phyloP scores from a whole-genome alignment of 1,140 invertebrate genomes.

The Popillia japonica region DNA sequence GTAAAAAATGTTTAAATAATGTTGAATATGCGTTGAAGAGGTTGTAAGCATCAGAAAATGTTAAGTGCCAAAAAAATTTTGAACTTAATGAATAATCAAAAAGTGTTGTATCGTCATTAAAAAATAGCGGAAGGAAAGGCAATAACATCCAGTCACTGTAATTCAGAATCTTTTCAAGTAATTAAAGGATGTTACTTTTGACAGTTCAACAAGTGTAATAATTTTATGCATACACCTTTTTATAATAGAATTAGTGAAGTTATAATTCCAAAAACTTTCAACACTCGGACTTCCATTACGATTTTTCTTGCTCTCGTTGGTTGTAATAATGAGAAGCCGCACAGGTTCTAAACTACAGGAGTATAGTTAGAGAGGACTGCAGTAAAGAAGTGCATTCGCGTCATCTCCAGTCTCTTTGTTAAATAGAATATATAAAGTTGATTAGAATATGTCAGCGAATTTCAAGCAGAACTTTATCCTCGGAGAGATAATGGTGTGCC shows the following conservation, averaged over 20 bases:
- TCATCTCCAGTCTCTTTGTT: neutral
- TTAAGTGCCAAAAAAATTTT: too few relatives aligned
- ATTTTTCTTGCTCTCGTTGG: neutral
- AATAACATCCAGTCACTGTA: too few relatives aligned
- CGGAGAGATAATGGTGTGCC: neutral
- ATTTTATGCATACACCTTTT: neutral
- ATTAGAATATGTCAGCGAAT: constrained; percentile 25
- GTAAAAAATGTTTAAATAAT: too few relatives aligned
- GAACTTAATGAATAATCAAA: too few relatives aligned
- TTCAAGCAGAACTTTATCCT: neutral
- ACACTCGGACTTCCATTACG: neutral
- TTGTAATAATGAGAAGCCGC: neutral
- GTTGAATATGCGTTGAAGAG: too few relatives aligned
- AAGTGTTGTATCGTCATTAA: too few relatives aligned
- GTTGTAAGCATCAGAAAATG: too few relatives aligned
- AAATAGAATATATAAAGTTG: constrained; percentile 24
- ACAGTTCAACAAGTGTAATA: too few relatives aligned
- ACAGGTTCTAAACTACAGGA: neutral
- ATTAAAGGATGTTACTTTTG: too few relatives aligned
- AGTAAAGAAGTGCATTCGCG: neutral
- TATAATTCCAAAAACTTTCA: constrained; percentile 17
- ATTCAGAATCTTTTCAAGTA: too few relatives aligned
- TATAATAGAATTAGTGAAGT: constrained; percentile 22
- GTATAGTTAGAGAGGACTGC: neutral
- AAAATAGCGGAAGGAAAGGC: too few relatives aligned